Conservation (phyloP, 2,797 vertebrate species). For the Tokudaia tokunoshimensis region DNA sequence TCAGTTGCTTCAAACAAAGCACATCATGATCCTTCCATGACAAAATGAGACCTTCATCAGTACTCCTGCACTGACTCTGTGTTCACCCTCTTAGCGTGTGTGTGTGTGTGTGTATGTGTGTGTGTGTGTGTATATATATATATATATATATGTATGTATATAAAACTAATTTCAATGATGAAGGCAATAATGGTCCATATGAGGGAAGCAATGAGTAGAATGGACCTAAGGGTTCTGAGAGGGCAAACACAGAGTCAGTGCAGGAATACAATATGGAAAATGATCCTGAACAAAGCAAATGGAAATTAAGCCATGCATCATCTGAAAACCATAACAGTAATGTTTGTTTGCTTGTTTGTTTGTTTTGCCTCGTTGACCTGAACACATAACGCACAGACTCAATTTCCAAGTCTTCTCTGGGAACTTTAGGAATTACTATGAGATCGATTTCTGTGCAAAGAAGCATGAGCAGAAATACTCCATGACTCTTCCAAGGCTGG, state of each 20-base stretch:
- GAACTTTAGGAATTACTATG: not conserved
- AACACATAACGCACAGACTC: not conserved
- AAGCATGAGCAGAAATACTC: not conserved
- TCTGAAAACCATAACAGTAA: not conserved
- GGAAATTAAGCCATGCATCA: constrained; percentile 9
- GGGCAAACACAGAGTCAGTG: constrained; percentile 24
- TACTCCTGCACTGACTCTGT: no score
- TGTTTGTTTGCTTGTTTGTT: not conserved
- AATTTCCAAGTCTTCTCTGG: not conserved
- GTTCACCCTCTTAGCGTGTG: no score
- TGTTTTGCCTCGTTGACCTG: not conserved
- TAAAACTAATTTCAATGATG: not conserved
- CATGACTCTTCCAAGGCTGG: not conserved
- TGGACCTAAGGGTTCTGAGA: not conserved
- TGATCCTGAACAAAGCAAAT: not conserved
- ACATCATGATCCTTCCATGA: not conserved
- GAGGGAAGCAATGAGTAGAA: not conserved
- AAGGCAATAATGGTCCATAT: not conserved
- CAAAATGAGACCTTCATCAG: not conserved
- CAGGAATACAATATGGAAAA: not conserved
- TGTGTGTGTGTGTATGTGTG: no score
- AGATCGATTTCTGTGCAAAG: not conserved
- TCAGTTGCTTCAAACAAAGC: not conserved
- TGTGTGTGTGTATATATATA: no score
- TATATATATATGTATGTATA: no score